Percentiles rank a stretch among this genome's conserved stretches.
Evolutionary conservation across 2,797 vertebrate species (phyloP).

Genomic region (Sarcophilus harrisii): DNA sequence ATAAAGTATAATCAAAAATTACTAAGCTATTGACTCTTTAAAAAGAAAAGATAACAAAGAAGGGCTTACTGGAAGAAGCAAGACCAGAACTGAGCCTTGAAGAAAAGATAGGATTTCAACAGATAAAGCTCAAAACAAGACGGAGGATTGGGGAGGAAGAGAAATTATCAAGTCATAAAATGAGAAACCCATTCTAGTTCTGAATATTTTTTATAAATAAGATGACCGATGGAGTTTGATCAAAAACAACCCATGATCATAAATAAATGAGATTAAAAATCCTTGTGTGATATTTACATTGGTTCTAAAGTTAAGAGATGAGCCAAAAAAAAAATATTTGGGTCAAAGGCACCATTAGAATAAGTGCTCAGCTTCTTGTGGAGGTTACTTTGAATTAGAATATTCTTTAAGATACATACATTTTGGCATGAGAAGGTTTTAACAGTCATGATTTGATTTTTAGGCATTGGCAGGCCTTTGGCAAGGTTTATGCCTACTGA

Average conservation of each 20-base stretch:
- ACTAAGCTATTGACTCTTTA: not conserved
- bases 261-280: not conserved
- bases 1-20: not conserved
- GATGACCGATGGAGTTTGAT: not conserved
- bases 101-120: not conserved
- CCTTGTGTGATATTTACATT: not conserved
- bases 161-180: not conserved
- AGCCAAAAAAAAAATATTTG: not conserved
- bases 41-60: too few relatives aligned
- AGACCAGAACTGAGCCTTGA: too few relatives aligned
- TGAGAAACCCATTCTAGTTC: not conserved
- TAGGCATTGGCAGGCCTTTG: not conserved
- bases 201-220: not conserved
- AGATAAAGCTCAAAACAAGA: not conserved
- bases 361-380: not conserved
- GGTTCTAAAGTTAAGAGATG: not conserved
- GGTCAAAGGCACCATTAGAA: not conserved
- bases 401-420: not conserved
- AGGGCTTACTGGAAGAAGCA: too few relatives aligned
- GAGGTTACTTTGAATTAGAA: not conserved
- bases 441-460: not conserved
- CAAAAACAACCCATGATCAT: not conserved
- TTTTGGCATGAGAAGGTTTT: not conserved
- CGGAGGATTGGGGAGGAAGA: not conserved
- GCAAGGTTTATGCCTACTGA: not conserved